Evolutionary conservation across 2,113 vertebrate genomes (phyloP).

Genomic region (Mobula hypostoma): DNA sequence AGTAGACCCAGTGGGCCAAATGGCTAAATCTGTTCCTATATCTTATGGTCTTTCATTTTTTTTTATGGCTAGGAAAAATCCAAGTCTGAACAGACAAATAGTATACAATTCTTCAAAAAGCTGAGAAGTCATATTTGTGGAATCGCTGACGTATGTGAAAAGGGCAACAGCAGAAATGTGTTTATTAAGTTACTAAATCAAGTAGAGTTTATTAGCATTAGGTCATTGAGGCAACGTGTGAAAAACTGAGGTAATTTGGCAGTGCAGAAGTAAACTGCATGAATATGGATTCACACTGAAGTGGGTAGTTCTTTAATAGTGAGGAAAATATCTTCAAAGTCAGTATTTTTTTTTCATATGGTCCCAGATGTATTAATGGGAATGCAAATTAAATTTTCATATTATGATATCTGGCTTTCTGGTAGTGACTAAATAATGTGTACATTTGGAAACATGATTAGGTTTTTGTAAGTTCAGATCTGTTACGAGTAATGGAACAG

Average conservation of each 20-base stretch:
- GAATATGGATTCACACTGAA: not conserved
- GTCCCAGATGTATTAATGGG: not conserved
- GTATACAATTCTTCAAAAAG: not conserved
- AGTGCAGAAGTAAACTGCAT: slow-evolving; percentile 7
- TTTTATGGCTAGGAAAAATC: not conserved
- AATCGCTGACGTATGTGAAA: slow-evolving; percentile 30
- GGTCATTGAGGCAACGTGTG: slow-evolving; percentile 15
- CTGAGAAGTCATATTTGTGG: slow-evolving; percentile 27
- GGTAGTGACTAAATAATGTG: not conserved
- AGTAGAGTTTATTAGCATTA: slow-evolving; percentile 25
- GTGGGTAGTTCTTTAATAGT: not conserved
- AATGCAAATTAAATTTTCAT: not conserved
- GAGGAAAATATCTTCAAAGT: not conserved
- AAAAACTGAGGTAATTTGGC: slow-evolving; percentile 27
- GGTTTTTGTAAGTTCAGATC: not conserved
- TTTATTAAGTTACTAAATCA: slow-evolving; percentile 36
- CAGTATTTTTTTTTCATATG: not conserved
- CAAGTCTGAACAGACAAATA: not conserved
- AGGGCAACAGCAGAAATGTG: slow-evolving; percentile 13
- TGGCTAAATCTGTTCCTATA: too few relatives aligned
- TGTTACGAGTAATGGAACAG: not conserved
- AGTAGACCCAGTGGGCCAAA: too few relatives aligned
- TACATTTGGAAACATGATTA: not conserved
- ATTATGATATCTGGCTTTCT: not conserved
- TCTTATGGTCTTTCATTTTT: not conserved